Conservation (phyloP, 2,888 invertebrate genomes). For the Acholoe squamosa region DNA sequence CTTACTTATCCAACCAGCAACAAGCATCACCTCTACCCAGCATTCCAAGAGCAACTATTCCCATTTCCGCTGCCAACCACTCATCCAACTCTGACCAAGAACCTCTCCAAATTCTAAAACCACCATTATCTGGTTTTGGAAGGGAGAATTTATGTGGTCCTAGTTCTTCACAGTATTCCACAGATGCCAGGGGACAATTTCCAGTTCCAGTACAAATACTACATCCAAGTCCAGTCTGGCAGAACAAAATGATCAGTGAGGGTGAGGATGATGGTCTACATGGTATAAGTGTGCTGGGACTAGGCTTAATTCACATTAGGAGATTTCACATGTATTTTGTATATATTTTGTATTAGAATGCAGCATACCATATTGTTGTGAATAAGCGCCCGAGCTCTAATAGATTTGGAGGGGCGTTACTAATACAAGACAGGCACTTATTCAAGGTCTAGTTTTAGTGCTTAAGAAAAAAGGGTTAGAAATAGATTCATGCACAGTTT, state of each 20-base stretch:
- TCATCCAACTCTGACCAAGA: neutral
- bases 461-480: too few species aligned
- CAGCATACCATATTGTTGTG: too few species aligned
- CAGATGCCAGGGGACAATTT: neutral
- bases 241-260: conserved; percentile 15
- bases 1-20: neutral
- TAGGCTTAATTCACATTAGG: neutral
- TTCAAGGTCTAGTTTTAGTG: too few species aligned
- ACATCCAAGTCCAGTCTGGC: neutral
- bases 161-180: neutral
- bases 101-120: neutral
- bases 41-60: too few species aligned
- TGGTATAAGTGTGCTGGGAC: conserved; percentile 31
- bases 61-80: too few species aligned
- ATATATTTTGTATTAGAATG: too few species aligned
- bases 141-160: neutral
- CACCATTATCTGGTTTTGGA: neutral
- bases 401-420: too few species aligned
- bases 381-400: too few species aligned
- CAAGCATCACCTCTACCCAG: neutral
- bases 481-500: too few species aligned
- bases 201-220: neutral
- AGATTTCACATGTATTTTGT: neutral
- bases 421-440: too few species aligned
- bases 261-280: neutral